Percentiles rank a stretch among this genome's conserved stretches.
Conservation (phyloP, 2,113 vertebrate genomes). For the Piprites chloris region DNA sequence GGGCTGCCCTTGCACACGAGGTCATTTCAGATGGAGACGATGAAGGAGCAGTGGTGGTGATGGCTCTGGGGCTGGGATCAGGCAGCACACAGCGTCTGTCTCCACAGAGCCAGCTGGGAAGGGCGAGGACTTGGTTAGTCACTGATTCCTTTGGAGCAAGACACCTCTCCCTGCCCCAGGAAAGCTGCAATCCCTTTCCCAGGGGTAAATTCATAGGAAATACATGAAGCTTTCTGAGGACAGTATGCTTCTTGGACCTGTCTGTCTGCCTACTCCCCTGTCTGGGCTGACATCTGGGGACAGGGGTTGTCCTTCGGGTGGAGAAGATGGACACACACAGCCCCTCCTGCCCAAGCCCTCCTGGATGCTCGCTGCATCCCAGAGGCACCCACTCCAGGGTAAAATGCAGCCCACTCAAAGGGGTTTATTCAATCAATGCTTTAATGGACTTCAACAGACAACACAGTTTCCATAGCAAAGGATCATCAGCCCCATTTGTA, state of each 20-base stretch:
- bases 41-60: neutral
- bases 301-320: neutral
- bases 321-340: neutral
- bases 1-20: neutral
- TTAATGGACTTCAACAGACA: slow-evolving; percentile 3
- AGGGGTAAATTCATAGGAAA: neutral
- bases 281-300: neutral
- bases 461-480: neutral
- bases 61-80: neutral
- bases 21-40: neutral
- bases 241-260: fast-evolving
- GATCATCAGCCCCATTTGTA: neutral
- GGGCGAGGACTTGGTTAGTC: neutral
- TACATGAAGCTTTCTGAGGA: neutral
- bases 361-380: neutral
- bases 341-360: neutral
- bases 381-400: fast-evolving
- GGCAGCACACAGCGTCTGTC: neutral
- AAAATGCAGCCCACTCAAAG: neutral
- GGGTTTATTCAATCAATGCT: neutral
- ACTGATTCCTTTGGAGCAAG: neutral
- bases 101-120: neutral
- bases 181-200: neutral
- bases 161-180: neutral
- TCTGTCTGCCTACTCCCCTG: fast-evolving